These are phyloP conservation scores for Lytechinus variegatus DNA, from an alignment of 35 echinoderm and acorn worm genomes.

Conservation along the genomic window DNA sequence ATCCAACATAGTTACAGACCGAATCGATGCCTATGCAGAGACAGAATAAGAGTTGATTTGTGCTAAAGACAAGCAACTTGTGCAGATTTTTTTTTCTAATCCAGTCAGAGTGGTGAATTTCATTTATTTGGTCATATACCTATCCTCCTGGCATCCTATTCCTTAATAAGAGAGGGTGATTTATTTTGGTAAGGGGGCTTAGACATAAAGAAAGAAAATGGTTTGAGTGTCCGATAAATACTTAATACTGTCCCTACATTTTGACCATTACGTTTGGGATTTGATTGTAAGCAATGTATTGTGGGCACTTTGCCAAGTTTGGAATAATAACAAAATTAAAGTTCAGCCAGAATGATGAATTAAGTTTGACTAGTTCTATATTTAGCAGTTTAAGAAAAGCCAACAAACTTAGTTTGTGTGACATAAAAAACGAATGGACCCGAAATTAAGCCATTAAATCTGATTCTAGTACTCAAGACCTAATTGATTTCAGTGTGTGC, in stretches of 20 bases:
- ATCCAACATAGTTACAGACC: not conserved
- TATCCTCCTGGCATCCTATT: not conserved
- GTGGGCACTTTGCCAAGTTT: not conserved
- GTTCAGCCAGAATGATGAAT: not conserved
- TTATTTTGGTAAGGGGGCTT: not conserved
- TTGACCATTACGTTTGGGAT: not conserved
- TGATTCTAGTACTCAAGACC: not conserved
- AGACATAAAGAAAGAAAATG: not conserved
- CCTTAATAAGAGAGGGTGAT: not conserved
- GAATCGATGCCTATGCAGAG: not conserved
- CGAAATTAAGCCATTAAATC: not conserved
- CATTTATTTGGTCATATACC: not conserved
- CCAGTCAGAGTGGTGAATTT: not conserved
- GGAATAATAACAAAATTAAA: not conserved
- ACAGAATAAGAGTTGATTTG: not conserved
- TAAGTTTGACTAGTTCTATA: not conserved
- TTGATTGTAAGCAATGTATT: not conserved
- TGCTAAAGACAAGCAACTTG: not conserved
- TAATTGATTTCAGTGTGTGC: not conserved
- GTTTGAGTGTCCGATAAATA: too few species aligned
- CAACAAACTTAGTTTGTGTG: not conserved
- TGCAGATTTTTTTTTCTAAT: not conserved
- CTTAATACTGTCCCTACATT: not conserved
- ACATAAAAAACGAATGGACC: not conserved
- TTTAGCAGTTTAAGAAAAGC: not conserved